These are phyloP conservation scores for Cerastoderma edule DNA, from an alignment of 2,888 invertebrate species.

Conservation along the genomic window DNA sequence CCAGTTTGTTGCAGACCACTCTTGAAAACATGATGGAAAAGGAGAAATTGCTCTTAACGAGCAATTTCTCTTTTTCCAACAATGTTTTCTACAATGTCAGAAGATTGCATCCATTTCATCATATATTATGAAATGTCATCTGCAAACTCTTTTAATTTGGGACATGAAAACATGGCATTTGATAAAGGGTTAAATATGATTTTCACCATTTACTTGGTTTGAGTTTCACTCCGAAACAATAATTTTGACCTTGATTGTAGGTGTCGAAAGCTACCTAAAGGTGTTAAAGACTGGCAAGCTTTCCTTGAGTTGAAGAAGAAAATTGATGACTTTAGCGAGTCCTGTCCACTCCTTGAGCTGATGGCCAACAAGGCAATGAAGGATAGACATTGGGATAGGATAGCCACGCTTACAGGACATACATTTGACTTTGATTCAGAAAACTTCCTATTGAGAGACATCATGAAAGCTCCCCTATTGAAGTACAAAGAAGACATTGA, in stretches of 20 bases:
- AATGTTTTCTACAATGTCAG: too few relatives aligned
- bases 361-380: slow-evolving; percentile 96
- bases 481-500: slow-evolving; percentile 94
- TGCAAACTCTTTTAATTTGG: too few relatives aligned
- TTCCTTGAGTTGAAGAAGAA: slow-evolving; percentile 93
- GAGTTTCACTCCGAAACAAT: too few relatives aligned
- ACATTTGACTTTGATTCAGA: slow-evolving; percentile 92
- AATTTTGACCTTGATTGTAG: slow-evolving; percentile 79
- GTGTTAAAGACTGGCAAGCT: slow-evolving; percentile 94
- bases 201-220: too few relatives aligned
- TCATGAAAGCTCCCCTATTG: slow-evolving; percentile 93
- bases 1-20: too few relatives aligned
- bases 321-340: slow-evolving; percentile 95
- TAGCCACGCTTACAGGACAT: slow-evolving; percentile 87
- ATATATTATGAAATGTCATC: too few relatives aligned
- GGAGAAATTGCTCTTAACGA: too few relatives aligned
- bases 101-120: too few relatives aligned
- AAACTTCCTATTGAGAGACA: slow-evolving; percentile 90
- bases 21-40: too few relatives aligned
- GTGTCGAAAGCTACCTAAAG: slow-evolving; percentile 92
- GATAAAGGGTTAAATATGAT: too few relatives aligned
- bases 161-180: too few relatives aligned
- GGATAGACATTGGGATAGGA: slow-evolving; percentile 90
- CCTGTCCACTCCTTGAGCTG: slow-evolving; percentile 92
- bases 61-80: too few relatives aligned